Percentiles rank a stretch among this genome's conserved stretches.
These are phyloP conservation scores for Coenonympha arcania DNA, from an alignment of 2,888 invertebrate genomes.

Conservation along the genomic window DNA sequence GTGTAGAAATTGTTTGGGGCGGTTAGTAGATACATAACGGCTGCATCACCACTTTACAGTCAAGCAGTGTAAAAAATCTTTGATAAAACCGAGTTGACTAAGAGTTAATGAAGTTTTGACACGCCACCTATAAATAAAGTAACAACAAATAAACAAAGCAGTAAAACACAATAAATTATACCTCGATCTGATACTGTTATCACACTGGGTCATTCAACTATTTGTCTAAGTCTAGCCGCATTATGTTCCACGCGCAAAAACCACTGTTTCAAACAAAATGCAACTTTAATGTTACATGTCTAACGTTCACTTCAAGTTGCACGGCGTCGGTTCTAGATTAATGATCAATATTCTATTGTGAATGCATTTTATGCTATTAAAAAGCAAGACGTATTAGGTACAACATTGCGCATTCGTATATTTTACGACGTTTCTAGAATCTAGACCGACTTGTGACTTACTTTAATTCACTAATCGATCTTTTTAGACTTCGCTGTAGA, in stretches of 20 bases:
- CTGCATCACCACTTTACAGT: too few relatives aligned
- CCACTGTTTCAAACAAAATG: neutral
- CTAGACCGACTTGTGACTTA: neutral
- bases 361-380: conserved; percentile 7
- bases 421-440: neutral
- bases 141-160: neutral
- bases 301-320: neutral
- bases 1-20: too few relatives aligned
- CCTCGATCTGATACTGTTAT: conserved; percentile 17
- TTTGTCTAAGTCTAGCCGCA: conserved; percentile 15
- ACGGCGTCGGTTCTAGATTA: neutral
- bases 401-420: neutral
- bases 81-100: too few relatives aligned
- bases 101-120: neutral
- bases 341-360: conserved; percentile 6
- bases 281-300: neutral
- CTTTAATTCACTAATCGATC: too few relatives aligned
- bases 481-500: too few relatives aligned
- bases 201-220: conserved; percentile 23
- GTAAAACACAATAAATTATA: conserved; percentile 6
- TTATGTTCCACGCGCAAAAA: neutral
- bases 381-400: conserved; percentile 1
- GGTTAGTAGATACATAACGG: too few relatives aligned
- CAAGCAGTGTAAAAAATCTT: too few relatives aligned
- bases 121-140: neutral